phyloP scores from a whole-genome alignment of 2,888 invertebrate genomes.

The Amiota mariae region DNA sequence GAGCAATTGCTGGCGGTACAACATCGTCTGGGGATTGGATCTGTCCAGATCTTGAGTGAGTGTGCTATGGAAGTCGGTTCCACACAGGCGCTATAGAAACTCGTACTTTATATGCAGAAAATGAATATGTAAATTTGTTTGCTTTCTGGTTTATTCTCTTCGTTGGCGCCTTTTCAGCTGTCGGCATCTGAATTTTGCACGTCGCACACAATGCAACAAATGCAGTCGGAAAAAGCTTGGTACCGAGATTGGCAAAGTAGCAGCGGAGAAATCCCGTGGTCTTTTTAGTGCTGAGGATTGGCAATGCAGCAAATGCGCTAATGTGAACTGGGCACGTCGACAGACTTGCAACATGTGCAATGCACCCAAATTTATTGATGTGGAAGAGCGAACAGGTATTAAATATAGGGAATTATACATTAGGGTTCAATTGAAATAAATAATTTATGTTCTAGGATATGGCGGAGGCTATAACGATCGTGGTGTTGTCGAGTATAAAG shows the following conservation, averaged over 20 bases:
- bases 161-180: slow-evolving; percentile 75
- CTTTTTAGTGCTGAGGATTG: slow-evolving; percentile 96
- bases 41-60: slow-evolving; percentile 71
- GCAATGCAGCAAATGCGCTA: slow-evolving; percentile 99
- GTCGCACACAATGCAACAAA: slow-evolving; percentile 91
- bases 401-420: slow-evolving; percentile 38
- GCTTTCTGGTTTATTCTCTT: slow-evolving; percentile 45
- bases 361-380: slow-evolving; percentile 96
- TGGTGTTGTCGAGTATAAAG: slow-evolving; percentile 95
- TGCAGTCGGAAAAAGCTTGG: slow-evolving; percentile 88
- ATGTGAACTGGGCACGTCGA: slow-evolving; percentile 94
- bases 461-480: slow-evolving; percentile 96
- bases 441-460: slow-evolving; percentile 75
- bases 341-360: slow-evolving; percentile 99
- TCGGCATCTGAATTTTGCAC: slow-evolving; percentile 95
- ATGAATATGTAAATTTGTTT: slow-evolving; percentile 49
- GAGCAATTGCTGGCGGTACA: slow-evolving; percentile 37
- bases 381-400: slow-evolving; percentile 82
- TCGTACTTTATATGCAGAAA: slow-evolving; percentile 33
- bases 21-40: slow-evolving; percentile 62
- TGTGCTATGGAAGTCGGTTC: slow-evolving; percentile 63
- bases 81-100: slow-evolving; percentile 35
- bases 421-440: not conserved
- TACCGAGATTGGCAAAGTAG: slow-evolving; percentile 97
- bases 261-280: slow-evolving; percentile 94